Percentiles rank a stretch among this genome's conserved stretches.
Conservation (phyloP, 2,888 invertebrate genomes). For the Julus scandinavius region DNA sequence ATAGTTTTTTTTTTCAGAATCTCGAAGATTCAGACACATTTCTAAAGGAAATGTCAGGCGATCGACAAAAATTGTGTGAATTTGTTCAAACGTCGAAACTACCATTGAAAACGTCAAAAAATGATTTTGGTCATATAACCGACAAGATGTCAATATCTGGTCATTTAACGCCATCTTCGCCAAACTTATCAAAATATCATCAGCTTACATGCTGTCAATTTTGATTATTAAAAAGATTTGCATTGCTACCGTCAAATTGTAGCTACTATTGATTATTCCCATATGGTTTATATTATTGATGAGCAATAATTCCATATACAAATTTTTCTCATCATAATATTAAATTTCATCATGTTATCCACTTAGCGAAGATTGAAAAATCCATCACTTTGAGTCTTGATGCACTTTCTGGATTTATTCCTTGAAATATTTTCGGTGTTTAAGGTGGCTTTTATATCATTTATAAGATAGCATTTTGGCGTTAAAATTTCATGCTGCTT, state of each 20-base stretch:
- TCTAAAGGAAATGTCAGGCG: not conserved
- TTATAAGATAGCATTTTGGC: not conserved
- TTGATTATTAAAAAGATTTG: too few relatives aligned
- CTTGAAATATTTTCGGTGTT: not conserved
- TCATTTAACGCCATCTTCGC: not conserved
- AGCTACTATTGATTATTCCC: too few relatives aligned
- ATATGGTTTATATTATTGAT: too few relatives aligned
- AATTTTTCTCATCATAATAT: too few relatives aligned
- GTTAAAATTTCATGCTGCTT: conserved; percentile 11
- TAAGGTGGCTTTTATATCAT: not conserved
- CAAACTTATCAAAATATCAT: too few relatives aligned
- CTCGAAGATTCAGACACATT: not conserved
- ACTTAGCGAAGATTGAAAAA: not conserved
- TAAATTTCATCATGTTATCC: too few relatives aligned
- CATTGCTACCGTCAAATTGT: too few relatives aligned
- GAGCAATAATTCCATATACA: too few relatives aligned
- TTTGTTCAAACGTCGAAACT: not conserved
- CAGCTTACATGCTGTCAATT: not conserved
- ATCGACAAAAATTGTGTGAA: not conserved
- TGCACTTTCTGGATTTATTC: not conserved
- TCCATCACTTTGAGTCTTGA: not conserved
- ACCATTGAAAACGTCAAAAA: not conserved
- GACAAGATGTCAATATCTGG: not conserved
- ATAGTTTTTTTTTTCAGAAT: not conserved
- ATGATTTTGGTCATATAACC: not conserved